phyloP scores from a whole-genome alignment of 2,888 invertebrate genomes.

The Hoplodrina blanda region DNA sequence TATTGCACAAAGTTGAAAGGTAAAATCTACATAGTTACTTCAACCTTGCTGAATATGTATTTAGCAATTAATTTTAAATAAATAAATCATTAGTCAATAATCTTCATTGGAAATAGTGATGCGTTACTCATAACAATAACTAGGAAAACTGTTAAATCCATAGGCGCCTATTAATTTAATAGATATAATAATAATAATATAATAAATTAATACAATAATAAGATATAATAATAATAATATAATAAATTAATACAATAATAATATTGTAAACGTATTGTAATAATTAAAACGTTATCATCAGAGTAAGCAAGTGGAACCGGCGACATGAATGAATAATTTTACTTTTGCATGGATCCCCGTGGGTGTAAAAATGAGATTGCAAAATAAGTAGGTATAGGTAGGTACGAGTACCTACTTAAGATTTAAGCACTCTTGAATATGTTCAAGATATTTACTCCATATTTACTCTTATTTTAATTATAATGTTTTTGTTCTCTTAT shows the following conservation, averaged over 20 bases:
- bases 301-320: background rate
- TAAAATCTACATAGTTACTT: conserved; percentile 83
- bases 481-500: background rate
- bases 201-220: too few relatives aligned
- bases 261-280: background rate
- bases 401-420: too few relatives aligned
- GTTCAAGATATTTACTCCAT: background rate
- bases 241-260: too few relatives aligned
- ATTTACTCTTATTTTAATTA: background rate
- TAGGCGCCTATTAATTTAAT: background rate
- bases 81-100: conserved; percentile 59
- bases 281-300: background rate
- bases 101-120: conserved; percentile 46
- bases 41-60: conserved; percentile 82
- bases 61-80: conserved; percentile 76
- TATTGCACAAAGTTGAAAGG: conserved; percentile 85
- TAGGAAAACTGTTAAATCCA: conserved; percentile 11
- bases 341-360: too few relatives aligned
- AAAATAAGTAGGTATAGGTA: too few relatives aligned
- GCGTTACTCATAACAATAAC: conserved; percentile 35
- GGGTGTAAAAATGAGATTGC: too few relatives aligned
- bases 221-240: too few relatives aligned
- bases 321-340: background rate
- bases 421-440: background rate
- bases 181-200: background rate